phyloP scores from a whole-genome alignment of 2,797 vertebrate genomes.

The Peromyscus nudipes region DNA sequence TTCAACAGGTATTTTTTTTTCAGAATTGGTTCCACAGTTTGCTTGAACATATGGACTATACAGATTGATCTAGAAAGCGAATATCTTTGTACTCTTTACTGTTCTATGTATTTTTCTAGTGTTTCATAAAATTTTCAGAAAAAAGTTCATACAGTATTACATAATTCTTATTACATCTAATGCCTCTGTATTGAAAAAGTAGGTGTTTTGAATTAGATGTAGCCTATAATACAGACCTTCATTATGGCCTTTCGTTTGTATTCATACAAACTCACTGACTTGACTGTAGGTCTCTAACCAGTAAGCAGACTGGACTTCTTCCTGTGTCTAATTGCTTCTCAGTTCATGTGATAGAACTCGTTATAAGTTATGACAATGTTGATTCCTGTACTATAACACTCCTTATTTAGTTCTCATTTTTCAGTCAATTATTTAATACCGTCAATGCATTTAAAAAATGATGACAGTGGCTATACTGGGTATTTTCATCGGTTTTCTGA shows the following conservation, averaged over 20 bases:
- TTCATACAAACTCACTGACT: neutral
- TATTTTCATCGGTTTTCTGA: neutral
- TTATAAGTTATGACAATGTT: conserved; percentile 8
- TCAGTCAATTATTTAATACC: neutral
- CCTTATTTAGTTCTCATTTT: neutral
- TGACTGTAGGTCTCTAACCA: neutral
- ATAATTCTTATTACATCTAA: neutral
- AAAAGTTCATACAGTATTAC: neutral
- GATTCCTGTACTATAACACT: neutral
- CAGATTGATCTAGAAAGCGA: neutral
- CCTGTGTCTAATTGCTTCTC: conserved; percentile 15
- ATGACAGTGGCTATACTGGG: neutral
- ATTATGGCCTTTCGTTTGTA: neutral
- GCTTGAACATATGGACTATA: neutral
- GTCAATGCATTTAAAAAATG: conserved; percentile 8
- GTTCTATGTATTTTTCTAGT: neutral
- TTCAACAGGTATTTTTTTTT: neutral
- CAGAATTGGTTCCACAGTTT: neutral
- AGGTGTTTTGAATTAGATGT: neutral
- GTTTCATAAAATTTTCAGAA: conserved; percentile 29
- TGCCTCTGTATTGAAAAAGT: neutral
- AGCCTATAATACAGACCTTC: neutral
- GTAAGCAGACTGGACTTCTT: neutral
- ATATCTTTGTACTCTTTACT: neutral
- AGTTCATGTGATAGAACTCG: neutral